Evolutionary conservation across 1,140 invertebrate species (phyloP).

Genomic region (Hyles vespertilio): DNA sequence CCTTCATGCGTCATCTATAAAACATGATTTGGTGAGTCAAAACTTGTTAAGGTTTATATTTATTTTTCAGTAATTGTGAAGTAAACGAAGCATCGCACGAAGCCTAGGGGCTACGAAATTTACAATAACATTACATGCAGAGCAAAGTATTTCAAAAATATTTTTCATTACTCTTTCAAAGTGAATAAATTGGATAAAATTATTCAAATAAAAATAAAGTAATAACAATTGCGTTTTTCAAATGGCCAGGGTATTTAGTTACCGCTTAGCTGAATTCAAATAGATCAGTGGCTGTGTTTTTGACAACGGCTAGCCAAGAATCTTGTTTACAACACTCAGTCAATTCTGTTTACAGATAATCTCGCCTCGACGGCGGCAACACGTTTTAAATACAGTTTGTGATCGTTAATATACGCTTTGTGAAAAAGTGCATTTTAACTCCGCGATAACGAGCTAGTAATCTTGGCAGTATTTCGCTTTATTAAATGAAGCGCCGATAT

Average conservation of each 20-base stretch:
- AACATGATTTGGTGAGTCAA: too few relatives aligned
- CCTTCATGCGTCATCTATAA: too few relatives aligned
- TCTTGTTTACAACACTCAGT: slow-evolving; percentile 15
- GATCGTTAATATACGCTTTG: not conserved
- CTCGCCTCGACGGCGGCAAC: slow-evolving; percentile 6
- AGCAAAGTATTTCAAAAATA: not conserved
- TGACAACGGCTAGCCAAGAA: slow-evolving; percentile 20
- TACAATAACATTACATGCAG: not conserved
- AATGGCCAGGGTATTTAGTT: not conserved
- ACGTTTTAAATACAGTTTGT: slow-evolving; percentile 12
- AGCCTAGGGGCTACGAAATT: not conserved
- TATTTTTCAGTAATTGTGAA: not conserved
- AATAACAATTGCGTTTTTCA: slow-evolving; percentile 1
- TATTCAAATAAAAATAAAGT: not conserved
- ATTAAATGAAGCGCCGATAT: slow-evolving; percentile 20
- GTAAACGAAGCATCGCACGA: not conserved
- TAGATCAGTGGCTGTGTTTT: slow-evolving; percentile 12
- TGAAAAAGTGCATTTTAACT: not conserved
- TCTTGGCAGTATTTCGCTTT: slow-evolving; percentile 2
- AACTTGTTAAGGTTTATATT: too few relatives aligned
- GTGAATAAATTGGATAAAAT: not conserved
- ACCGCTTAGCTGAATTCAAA: slow-evolving; percentile 5
- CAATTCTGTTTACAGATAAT: slow-evolving; percentile 27
- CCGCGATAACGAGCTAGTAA: not conserved
- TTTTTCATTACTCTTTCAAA: not conserved